phyloP scores from a whole-genome alignment of 2,113 vertebrate genomes.

The Crotalus viridis region DNA sequence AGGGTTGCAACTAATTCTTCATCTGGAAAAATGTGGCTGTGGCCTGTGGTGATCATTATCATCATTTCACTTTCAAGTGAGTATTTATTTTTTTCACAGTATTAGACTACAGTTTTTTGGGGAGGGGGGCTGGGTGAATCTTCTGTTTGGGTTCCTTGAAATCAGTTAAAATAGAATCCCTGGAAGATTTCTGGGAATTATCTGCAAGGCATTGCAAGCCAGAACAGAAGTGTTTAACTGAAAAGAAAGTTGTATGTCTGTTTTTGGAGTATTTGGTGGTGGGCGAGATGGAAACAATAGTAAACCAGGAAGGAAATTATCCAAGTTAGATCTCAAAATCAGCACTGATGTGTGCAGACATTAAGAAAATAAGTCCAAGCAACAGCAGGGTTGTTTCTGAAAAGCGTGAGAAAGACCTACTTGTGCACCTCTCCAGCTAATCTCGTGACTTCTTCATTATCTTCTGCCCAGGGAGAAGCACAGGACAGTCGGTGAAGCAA shows the following conservation, averaged over 20 bases:
- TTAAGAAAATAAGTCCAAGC: not conserved
- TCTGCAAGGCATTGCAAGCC: not conserved
- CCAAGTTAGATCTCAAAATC: not conserved
- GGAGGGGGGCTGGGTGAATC: no score
- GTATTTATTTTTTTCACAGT: not conserved
- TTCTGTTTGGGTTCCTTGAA: not conserved
- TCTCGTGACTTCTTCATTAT: not conserved
- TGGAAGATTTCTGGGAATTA: not conserved
- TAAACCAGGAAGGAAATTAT: not conserved
- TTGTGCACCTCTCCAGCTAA: not conserved
- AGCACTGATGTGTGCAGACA: not conserved
- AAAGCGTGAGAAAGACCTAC: not conserved
- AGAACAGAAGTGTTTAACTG: not conserved
- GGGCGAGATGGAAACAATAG: not conserved
- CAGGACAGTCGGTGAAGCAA: slow-evolving; percentile 40
- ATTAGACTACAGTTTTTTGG: no score
- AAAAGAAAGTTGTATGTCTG: not conserved
- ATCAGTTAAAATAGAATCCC: not conserved
- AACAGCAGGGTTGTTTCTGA: not conserved
- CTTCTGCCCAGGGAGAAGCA: not conserved
- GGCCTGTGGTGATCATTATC: not conserved
- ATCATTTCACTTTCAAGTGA: not conserved
- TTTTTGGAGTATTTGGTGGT: not conserved
- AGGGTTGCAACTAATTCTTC: not conserved
- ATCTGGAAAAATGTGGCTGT: not conserved